Percentiles rank a stretch among this genome's conserved stretches.
These are phyloP conservation scores for Cerceris rybyensis DNA, from an alignment of 2,888 invertebrate species.

Conservation along the genomic window DNA sequence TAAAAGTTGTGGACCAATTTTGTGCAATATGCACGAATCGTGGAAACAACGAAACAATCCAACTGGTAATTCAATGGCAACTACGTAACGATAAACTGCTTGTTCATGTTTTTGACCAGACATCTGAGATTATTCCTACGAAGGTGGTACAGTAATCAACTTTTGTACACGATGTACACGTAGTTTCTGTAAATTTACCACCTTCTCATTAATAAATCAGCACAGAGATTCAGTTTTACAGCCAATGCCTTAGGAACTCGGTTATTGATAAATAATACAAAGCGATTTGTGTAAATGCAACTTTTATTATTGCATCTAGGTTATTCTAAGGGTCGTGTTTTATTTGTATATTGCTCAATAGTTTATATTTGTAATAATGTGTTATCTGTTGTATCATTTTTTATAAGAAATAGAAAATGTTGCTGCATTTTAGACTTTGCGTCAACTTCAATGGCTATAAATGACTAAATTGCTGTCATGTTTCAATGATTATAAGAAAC, in stretches of 20 bases:
- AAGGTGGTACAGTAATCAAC: too few species aligned
- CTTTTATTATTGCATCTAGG: conserved; percentile 79
- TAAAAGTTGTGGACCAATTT: conserved; percentile 69
- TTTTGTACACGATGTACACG: too few species aligned
- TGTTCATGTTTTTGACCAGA: too few species aligned
- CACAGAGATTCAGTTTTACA: conserved; percentile 6
- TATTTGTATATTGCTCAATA: conserved; percentile 82
- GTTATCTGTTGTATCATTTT: conserved; percentile 82
- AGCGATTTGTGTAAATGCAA: conserved; percentile 66
- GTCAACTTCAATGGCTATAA: background rate
- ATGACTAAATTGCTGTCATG: conserved; percentile 16
- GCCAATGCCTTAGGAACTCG: conserved; percentile 19
- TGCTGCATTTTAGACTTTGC: conserved; percentile 77
- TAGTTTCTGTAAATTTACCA: too few species aligned
- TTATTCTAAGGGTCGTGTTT: conserved; percentile 77
- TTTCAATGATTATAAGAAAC: conserved; percentile 85
- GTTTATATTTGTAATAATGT: conserved; percentile 81
- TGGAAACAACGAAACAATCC: conserved; percentile 1
- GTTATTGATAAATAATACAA: conserved; percentile 20
- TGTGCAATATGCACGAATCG: conserved; percentile 67
- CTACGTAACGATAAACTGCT: too few species aligned
- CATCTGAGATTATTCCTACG: too few species aligned
- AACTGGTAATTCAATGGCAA: background rate
- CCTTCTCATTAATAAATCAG: too few species aligned
- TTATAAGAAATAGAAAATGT: conserved; percentile 82